These are phyloP conservation scores for Coboldia fuscipes DNA, from an alignment of 1,140 invertebrate species.

Conservation along the genomic window DNA sequence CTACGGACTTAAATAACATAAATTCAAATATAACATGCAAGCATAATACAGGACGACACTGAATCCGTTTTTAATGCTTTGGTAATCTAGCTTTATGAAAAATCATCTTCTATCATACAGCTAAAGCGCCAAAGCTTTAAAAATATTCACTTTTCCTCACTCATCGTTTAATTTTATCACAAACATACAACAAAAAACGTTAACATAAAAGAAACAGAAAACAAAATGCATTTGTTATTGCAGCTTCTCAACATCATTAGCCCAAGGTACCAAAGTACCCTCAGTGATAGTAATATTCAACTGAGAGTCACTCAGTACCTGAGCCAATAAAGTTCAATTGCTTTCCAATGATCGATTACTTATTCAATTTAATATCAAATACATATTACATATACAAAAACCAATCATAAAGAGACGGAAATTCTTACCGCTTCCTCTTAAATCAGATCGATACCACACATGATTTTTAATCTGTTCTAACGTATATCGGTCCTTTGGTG, in stretches of 20 bases:
- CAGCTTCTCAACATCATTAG: too few relatives aligned
- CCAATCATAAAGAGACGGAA: background rate
- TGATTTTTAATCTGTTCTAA: conserved; percentile 50
- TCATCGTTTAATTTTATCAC: too few relatives aligned
- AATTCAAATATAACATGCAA: background rate
- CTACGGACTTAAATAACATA: background rate
- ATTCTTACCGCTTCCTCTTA: background rate
- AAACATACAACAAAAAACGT: too few relatives aligned
- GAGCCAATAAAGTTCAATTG: conserved; percentile 15
- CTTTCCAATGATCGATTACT: background rate
- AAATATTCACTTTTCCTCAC: too few relatives aligned
- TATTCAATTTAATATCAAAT: too few relatives aligned
- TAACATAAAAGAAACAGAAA: background rate
- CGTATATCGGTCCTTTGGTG: conserved; percentile 36
- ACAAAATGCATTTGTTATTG: background rate
- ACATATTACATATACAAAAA: background rate
- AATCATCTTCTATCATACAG: conserved; percentile 57
- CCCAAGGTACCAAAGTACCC: conserved; percentile 28
- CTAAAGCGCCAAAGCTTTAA: conserved; percentile 84
- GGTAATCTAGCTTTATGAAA: conserved; percentile 90
- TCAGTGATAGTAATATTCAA: conserved; percentile 22
- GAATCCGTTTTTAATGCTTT: conserved; percentile 40
- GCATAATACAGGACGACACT: conserved; percentile 3
- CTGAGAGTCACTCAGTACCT: conserved; percentile 74
- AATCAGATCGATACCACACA: conserved; percentile 41